These are phyloP conservation scores for Sphaerophoria rueppellii DNA, from an alignment of 2,888 invertebrate species.

Conservation along the genomic window DNA sequence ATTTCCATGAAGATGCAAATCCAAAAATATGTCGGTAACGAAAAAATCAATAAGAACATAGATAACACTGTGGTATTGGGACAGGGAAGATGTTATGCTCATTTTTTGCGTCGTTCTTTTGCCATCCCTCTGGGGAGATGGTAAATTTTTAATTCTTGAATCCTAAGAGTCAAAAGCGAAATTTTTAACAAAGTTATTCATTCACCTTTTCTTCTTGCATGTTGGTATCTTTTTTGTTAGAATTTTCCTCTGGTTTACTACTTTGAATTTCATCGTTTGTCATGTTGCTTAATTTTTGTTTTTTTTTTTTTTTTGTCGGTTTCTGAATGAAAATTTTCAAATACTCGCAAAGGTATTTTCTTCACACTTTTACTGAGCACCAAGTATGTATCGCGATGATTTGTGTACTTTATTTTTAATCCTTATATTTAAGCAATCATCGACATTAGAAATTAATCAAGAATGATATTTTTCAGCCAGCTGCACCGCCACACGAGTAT, in stretches of 20 bases:
- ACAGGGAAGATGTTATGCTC: constrained; percentile 1
- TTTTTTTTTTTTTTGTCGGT: background rate
- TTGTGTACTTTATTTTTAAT: constrained; percentile 65
- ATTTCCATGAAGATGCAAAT: background rate
- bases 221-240: constrained; percentile 63
- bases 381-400: constrained; percentile 17
- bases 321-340: constrained; percentile 9
- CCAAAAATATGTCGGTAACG: background rate
- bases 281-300: constrained; percentile 52
- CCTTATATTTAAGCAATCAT: constrained; percentile 58
- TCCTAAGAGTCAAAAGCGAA: constrained; percentile 1
- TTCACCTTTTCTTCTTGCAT: constrained; percentile 67
- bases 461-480: constrained; percentile 49
- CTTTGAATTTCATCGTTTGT: constrained; percentile 67
- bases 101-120: constrained; percentile 4
- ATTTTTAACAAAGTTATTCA: constrained; percentile 17
- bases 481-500: constrained; percentile 21
- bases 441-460: constrained; percentile 12
- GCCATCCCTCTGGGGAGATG: background rate
- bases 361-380: constrained; percentile 17
- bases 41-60: constrained; percentile 9
- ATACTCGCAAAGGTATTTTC: constrained; percentile 18
- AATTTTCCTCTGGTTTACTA: constrained; percentile 59
- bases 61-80: background rate
- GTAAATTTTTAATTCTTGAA: no score